Evolutionary conservation across 2,113 vertebrate genomes (phyloP).

Genomic region (Erpornis zantholeuca): DNA sequence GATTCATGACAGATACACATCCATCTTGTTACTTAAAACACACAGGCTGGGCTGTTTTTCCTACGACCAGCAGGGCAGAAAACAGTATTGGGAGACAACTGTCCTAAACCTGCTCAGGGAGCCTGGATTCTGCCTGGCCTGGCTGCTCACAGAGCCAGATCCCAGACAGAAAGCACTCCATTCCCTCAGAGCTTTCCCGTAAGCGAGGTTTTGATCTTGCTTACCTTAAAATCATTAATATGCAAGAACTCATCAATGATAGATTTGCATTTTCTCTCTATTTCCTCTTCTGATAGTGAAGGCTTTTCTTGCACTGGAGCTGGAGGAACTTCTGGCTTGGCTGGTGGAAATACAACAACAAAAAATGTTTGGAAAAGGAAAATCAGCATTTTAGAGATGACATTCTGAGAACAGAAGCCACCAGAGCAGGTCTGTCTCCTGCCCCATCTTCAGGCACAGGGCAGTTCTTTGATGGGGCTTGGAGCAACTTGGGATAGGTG

Average conservation of each 20-base stretch:
- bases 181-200: neutral
- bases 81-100: neutral
- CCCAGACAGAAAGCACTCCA: neutral
- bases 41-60: neutral
- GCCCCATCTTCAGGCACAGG: neutral
- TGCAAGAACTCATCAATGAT: conserved; percentile 98
- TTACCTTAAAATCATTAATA: conserved; percentile 96
- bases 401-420: neutral
- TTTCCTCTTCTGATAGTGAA: conserved; percentile 83
- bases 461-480: neutral
- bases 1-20: neutral
- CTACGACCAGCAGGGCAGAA: neutral
- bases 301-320: conserved; percentile 73
- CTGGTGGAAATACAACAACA: conserved; percentile 39
- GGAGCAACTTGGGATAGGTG: neutral
- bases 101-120: neutral
- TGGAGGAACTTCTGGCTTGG: conserved; percentile 78
- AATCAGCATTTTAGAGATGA: neutral
- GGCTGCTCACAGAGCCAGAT: neutral
- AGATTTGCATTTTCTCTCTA: conserved; percentile 90
- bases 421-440: neutral
- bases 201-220: neutral
- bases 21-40: neutral
- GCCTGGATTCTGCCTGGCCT: neutral
- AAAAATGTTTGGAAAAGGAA: neutral